Percentiles rank a stretch among this genome's conserved stretches.
Evolutionary conservation across 2,113 vertebrate species (phyloP).

Genomic region (Trachemys scripta): DNA sequence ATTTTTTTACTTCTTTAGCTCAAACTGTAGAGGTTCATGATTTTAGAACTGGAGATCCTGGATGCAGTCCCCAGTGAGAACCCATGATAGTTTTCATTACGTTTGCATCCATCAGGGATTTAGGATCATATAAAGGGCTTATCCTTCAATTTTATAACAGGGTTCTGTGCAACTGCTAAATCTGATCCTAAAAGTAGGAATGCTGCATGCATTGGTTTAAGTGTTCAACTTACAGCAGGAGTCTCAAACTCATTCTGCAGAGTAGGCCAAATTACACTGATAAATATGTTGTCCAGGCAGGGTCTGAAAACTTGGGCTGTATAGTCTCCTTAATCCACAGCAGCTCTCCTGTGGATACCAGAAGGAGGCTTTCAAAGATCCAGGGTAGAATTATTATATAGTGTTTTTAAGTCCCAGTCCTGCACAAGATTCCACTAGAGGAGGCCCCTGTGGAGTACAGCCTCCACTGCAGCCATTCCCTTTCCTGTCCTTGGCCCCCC

Average conservation of each 20-base stretch:
- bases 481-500: too few species aligned
- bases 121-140: background rate
- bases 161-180: background rate
- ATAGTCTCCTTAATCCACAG: background rate
- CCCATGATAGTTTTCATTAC: background rate
- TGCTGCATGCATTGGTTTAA: too few species aligned
- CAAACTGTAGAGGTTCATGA: accelerated
- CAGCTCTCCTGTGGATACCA: background rate
- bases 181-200: background rate
- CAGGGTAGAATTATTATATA: background rate
- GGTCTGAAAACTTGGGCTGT: background rate
- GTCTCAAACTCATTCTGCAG: too few species aligned
- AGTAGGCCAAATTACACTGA: background rate
- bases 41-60: background rate
- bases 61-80: accelerated
- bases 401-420: background rate
- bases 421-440: background rate
- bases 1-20: background rate
- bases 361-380: background rate
- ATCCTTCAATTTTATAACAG: background rate
- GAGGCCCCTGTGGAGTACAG: background rate
- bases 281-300: background rate
- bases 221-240: too few species aligned
- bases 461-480: background rate
- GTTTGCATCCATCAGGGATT: background rate